phyloP scores from a whole-genome alignment of 2,888 invertebrate genomes.

The Molanna angustata region DNA sequence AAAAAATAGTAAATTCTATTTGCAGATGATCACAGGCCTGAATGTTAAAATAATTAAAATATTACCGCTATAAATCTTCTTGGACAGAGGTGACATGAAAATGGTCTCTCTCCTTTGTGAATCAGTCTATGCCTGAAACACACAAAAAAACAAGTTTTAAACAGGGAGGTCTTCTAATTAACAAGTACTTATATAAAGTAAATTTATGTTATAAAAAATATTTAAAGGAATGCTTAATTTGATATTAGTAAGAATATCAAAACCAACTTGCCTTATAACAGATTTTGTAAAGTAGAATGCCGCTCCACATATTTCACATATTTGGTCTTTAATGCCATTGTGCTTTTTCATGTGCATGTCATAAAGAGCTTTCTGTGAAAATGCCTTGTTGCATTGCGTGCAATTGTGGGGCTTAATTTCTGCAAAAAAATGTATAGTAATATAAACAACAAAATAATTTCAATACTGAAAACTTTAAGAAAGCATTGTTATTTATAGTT shows the following conservation, averaged over 20 bases:
- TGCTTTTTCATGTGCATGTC: slow-evolving; percentile 49
- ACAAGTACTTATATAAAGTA: background rate
- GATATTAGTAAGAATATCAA: background rate
- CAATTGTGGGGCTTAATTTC: slow-evolving; percentile 53
- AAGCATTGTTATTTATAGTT: too few species aligned
- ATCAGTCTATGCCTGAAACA: slow-evolving; percentile 51
- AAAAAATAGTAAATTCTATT: background rate
- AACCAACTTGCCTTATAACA: slow-evolving; percentile 44
- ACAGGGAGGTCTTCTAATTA: background rate
- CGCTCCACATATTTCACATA: slow-evolving; percentile 53
- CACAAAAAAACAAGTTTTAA: background rate
- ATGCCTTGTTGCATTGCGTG: slow-evolving; percentile 47
- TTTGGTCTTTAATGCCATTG: slow-evolving; percentile 50
- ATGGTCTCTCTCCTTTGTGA: slow-evolving; percentile 53
- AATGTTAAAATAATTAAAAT: slow-evolving; percentile 32
- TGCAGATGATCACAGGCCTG: too few species aligned
- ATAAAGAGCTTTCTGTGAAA: slow-evolving; percentile 49
- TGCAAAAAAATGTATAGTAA: slow-evolving; percentile 34
- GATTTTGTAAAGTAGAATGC: slow-evolving; percentile 53
- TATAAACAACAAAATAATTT: too few species aligned
- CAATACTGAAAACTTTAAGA: too few species aligned
- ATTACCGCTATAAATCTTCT: slow-evolving; percentile 54
- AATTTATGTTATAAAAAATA: background rate
- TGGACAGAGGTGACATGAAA: slow-evolving; percentile 47
- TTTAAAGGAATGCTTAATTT: background rate